Evolutionary conservation across 2,797 vertebrate genomes (phyloP), one percentile per base, ranked within the genome.

Genomic region (Salmo trutta): DNA sequence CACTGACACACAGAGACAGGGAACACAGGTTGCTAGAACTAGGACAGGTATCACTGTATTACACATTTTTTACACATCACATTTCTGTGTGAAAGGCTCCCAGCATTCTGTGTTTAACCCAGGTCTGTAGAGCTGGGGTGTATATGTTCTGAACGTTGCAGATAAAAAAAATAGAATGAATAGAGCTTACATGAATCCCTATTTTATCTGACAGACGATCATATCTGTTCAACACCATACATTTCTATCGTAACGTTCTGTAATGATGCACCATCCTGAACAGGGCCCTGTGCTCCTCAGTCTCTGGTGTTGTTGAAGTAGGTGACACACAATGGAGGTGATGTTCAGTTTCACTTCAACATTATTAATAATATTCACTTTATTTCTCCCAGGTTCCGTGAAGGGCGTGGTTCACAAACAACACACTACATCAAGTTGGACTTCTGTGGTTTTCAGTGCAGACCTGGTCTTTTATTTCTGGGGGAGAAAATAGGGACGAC

Each of bases 401-500:
- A 71, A 47, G 85, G 86, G 82, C 77, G 88, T 89, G 83, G 78
- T 78, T 85, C 82, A 87, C 81, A 51, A 33, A 41, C 67, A 70
- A 89, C 88, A 91, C 31, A 89, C 90, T 85, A 91, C 88, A 89
- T 89, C 75, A 31, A 88, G 87, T 85, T 91, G 87, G 83, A 87
- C 73, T 87, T 93, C 80, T 82, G 86, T 88, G 85, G 81, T 85
- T 87, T 88, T 93, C 90, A 94, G 93, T 93, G 92, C 92, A 94
- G 90, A 91, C 91, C 92, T 93, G 91, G 91, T 92, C 91, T 92
- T 89, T 86, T 83, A 76, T 80, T 88, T 76, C 59, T 52, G 77
- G 54, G 66, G 77, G 87, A 84, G 74, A 87, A 85, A 86, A 71
- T 81, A 83, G 5, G 62, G 76, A 86, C 77, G 82, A 80, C 79